Conservation (phyloP, 2,113 vertebrate genomes). For the Mastomys coucha region DNA sequence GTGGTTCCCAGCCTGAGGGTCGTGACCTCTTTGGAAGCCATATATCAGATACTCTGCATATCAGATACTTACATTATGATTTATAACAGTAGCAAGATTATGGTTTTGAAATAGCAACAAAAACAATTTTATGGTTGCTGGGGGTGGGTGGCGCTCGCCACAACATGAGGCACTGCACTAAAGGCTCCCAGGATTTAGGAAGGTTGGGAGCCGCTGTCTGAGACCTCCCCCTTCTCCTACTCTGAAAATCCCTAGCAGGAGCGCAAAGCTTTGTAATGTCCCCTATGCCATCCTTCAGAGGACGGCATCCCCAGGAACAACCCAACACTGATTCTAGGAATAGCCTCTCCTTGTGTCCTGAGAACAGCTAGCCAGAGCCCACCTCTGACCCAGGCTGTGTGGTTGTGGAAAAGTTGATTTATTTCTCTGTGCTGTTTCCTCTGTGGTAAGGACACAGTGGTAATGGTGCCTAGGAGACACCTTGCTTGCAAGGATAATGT, state of each 20-base stretch:
- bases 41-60: neutral
- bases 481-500: rapidly evolving
- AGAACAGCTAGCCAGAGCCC: neutral
- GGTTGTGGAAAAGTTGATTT: rapidly evolving
- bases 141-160: neutral
- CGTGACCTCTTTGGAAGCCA: neutral
- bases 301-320: rapidly evolving
- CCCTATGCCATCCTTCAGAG: too few relatives aligned
- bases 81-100: neutral
- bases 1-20: neutral
- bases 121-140: neutral
- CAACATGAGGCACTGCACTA: neutral
- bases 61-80: neutral
- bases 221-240: neutral
- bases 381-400: neutral
- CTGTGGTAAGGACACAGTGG: rapidly evolving
- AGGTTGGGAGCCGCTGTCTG: neutral
- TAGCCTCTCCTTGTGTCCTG: neutral
- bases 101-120: neutral
- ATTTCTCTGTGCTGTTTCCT: neutral
- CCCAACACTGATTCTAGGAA: neutral
- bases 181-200: neutral
- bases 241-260: neutral
- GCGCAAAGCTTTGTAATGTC: rapidly evolving
- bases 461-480: rapidly evolving